A percentile compares a stretch with the other conserved stretches of the same genome.
Conservation (phyloP, 2,888 invertebrate species). For the Scaptodrosophila latifasciaeformis region DNA sequence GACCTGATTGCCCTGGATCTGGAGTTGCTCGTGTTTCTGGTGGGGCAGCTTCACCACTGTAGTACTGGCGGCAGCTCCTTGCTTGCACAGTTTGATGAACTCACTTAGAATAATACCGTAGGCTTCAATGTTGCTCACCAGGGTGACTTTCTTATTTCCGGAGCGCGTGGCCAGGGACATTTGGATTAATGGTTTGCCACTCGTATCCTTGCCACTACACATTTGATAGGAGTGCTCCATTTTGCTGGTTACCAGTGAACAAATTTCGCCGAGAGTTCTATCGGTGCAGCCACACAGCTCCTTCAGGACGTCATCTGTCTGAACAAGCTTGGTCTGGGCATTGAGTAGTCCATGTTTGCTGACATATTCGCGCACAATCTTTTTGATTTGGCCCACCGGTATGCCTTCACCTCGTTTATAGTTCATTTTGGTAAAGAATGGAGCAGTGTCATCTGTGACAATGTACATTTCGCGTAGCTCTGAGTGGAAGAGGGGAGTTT, state of each 20-base stretch:
- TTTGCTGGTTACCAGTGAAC: conserved; percentile 79
- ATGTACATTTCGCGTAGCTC: conserved; percentile 73
- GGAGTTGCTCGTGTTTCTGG: conserved; percentile 84
- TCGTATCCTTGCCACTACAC: conserved; percentile 72
- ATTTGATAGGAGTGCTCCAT: conserved; percentile 78
- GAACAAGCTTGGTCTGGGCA: conserved; percentile 69
- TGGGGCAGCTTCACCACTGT: conserved; percentile 85
- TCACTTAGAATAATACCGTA: conserved; percentile 88
- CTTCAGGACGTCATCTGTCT: conserved; percentile 66
- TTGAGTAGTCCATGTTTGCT: conserved; percentile 79
- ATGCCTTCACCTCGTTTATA: conserved; percentile 80
- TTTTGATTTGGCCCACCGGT: conserved; percentile 80
- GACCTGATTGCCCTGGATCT: conserved; percentile 94
- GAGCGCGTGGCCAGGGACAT: conserved; percentile 86
- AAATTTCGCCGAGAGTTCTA: conserved; percentile 82
- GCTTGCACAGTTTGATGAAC: conserved; percentile 88
- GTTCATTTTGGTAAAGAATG: conserved; percentile 72
- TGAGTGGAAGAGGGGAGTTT: conserved; percentile 70
- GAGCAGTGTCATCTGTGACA: conserved; percentile 70
- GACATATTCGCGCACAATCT: conserved; percentile 83
- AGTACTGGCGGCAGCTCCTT: conserved; percentile 90
- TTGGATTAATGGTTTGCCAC: conserved; percentile 84
- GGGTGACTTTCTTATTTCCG: conserved; percentile 93
- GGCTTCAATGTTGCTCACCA: conserved; percentile 90
- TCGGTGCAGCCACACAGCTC: conserved; percentile 57